These are phyloP conservation scores for Cordilura impudica DNA, from an alignment of 2,888 invertebrate genomes.

Conservation along the genomic window DNA sequence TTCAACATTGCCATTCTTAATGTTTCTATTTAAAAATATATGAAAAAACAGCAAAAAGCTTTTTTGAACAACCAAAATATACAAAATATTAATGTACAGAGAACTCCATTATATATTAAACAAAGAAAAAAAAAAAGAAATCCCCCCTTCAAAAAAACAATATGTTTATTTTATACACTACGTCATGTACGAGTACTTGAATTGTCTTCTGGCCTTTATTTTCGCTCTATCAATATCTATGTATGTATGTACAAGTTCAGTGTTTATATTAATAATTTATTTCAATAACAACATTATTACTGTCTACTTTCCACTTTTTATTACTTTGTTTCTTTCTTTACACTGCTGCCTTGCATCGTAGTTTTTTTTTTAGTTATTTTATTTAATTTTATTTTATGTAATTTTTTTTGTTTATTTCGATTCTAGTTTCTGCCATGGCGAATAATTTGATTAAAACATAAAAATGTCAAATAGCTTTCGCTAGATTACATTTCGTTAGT, in stretches of 20 bases:
- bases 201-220: neutral
- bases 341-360: neutral
- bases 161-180: neutral
- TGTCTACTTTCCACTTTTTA: neutral
- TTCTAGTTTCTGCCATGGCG: slow-evolving; percentile 31
- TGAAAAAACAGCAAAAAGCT: no score
- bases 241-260: neutral
- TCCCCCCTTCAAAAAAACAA: neutral
- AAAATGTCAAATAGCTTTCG: slow-evolving; percentile 51
- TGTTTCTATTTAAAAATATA: no score
- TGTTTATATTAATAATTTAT: slow-evolving; percentile 60
- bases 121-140: no score
- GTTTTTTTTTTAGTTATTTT: slow-evolving; percentile 41
- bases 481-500: slow-evolving; percentile 37
- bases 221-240: neutral
- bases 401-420: neutral
- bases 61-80: no score
- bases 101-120: no score
- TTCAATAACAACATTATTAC: slow-evolving; percentile 55
- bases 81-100: no score
- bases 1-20: no score
- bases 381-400: slow-evolving; percentile 26
- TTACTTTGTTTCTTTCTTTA: slow-evolving; percentile 3
- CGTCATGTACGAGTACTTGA: neutral
- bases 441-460: slow-evolving; percentile 62